These are phyloP conservation scores for Notothenia rossii DNA, from an alignment of 2,113 vertebrate genomes.

Conservation along the genomic window DNA sequence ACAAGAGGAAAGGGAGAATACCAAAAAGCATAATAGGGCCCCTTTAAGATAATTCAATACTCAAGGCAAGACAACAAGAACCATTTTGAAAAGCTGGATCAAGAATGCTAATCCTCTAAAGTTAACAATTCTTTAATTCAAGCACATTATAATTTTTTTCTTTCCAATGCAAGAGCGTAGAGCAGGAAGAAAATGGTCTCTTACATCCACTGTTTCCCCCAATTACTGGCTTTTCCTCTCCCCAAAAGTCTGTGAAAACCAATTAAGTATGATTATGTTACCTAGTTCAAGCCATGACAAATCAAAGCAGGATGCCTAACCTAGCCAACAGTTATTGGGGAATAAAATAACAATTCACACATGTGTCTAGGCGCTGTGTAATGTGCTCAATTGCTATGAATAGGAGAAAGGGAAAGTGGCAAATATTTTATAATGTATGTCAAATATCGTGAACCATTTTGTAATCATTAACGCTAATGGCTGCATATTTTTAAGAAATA, in stretches of 20 bases:
- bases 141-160: not conserved
- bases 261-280: not conserved
- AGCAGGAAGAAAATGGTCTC: not conserved
- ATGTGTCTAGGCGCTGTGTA: not conserved
- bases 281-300: not conserved
- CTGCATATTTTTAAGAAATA: not conserved
- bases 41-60: too few species aligned
- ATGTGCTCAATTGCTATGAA: not conserved
- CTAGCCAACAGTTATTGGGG: not conserved
- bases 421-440: not conserved
- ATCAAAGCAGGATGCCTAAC: not conserved
- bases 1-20: too few species aligned
- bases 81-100: too few species aligned
- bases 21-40: too few species aligned
- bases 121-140: not conserved
- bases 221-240: not conserved
- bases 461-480: not conserved
- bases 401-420: not conserved
- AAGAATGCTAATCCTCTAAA: not conserved
- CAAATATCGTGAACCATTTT: not conserved
- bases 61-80: too few species aligned
- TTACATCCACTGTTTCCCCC: not conserved
- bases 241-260: not conserved
- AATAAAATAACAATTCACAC: too few species aligned
- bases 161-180: not conserved